Conservation (phyloP, 2,888 invertebrate genomes). For the Pycnomerus fuliginosus region DNA sequence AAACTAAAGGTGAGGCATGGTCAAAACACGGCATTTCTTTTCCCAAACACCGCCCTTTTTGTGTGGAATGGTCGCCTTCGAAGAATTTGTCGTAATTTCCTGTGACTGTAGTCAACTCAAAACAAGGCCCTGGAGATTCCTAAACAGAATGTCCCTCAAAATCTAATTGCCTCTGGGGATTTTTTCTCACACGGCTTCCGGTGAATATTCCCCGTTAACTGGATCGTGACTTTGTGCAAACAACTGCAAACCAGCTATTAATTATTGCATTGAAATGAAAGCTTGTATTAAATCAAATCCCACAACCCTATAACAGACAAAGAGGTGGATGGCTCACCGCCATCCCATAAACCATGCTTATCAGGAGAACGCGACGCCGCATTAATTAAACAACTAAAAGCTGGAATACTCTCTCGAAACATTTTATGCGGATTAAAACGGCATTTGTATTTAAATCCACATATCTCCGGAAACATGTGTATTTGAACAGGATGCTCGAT, state of each 20-base stretch:
- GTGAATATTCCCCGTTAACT: too few relatives aligned
- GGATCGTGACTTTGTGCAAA: too few relatives aligned
- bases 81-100: slow-evolving; percentile 42
- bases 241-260: too few relatives aligned
- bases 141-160: not conserved
- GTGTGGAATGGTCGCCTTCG: slow-evolving; percentile 31
- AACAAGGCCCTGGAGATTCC: too few relatives aligned
- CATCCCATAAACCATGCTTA: slow-evolving; percentile 44
- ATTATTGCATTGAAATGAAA: slow-evolving; percentile 10
- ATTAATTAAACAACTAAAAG: slow-evolving; percentile 47
- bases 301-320: slow-evolving; percentile 17
- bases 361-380: slow-evolving; percentile 45
- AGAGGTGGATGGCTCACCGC: slow-evolving; percentile 20
- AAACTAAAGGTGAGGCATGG: slow-evolving; percentile 50
- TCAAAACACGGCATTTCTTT: slow-evolving; percentile 46
- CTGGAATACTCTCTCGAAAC: slow-evolving; percentile 41
- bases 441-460: slow-evolving; percentile 40
- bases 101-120: too few relatives aligned
- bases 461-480: slow-evolving; percentile 47
- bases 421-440: slow-evolving; percentile 38
- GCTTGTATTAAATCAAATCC: slow-evolving; percentile 18
- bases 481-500: too few relatives aligned
- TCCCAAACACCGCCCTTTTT: slow-evolving; percentile 41
- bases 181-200: too few relatives aligned
- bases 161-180: not conserved